Conservation (phyloP, 2,113 vertebrate species). For the Oryzias melastigma region DNA sequence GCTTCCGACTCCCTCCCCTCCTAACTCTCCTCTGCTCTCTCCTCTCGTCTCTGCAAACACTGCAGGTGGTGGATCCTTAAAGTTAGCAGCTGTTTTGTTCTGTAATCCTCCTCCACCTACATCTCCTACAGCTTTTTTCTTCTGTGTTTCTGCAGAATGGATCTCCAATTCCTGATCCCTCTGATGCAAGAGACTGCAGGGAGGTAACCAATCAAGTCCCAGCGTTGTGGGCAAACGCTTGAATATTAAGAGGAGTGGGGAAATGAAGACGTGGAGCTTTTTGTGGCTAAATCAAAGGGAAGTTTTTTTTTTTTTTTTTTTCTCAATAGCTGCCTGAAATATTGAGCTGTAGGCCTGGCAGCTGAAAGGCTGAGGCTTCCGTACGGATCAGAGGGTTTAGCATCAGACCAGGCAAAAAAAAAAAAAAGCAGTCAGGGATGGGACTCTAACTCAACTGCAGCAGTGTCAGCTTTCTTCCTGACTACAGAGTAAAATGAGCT, state of each 20-base stretch:
- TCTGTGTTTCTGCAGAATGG: slow-evolving; percentile 19
- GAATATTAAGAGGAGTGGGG: neutral
- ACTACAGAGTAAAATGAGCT: slow-evolving; percentile 39
- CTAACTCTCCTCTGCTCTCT: slow-evolving; percentile 17
- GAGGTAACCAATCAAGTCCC: slow-evolving; percentile 38
- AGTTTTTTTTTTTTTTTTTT: neutral
- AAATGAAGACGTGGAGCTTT: too few species aligned
- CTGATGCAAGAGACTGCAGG: slow-evolving; percentile 27
- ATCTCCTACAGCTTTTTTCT: slow-evolving; percentile 21
- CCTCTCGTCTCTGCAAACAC: slow-evolving; percentile 48
- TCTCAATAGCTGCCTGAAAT: slow-evolving; percentile 34
- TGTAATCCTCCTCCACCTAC: slow-evolving; percentile 37
- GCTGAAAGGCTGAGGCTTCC: neutral
- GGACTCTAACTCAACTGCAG: slow-evolving; percentile 40
- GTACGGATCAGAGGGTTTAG: slow-evolving; percentile 1
- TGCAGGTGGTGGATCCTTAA: slow-evolving; percentile 66
- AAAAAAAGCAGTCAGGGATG: slow-evolving; percentile 5
- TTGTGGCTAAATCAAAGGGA: neutral
- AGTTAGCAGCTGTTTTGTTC: slow-evolving; percentile 16
- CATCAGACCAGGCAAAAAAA: slow-evolving; percentile 2
- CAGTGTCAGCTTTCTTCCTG: slow-evolving; percentile 52
- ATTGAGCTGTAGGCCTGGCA: slow-evolving; percentile 5
- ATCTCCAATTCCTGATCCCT: neutral
- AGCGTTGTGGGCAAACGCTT: slow-evolving; percentile 5
- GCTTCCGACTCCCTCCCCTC: slow-evolving; percentile 45